Evolutionary conservation across 2,888 invertebrate genomes (phyloP).

Genomic region (Uloborus plumipes): DNA sequence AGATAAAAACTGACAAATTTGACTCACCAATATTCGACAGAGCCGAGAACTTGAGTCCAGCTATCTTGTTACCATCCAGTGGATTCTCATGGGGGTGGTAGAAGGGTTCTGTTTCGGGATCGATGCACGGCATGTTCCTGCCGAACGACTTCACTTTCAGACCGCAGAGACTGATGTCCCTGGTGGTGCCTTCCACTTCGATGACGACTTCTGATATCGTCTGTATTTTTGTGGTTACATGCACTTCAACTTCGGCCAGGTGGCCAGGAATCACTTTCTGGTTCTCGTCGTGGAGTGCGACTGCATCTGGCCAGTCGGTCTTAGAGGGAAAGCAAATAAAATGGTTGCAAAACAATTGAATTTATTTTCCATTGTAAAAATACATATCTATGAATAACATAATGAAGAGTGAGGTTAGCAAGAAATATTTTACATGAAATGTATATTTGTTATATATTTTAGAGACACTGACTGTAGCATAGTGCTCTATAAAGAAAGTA

Average conservation of each 20-base stretch:
- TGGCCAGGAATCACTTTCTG: slow-evolving; percentile 62
- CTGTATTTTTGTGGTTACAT: slow-evolving; percentile 63
- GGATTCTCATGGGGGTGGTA: slow-evolving; percentile 60
- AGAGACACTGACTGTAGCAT: too few relatives aligned
- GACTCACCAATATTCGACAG: slow-evolving; percentile 66
- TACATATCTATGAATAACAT: too few relatives aligned
- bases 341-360: too few relatives aligned
- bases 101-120: slow-evolving; percentile 57
- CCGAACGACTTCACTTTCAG: slow-evolving; percentile 65
- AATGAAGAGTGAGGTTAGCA: too few relatives aligned
- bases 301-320: slow-evolving; percentile 25
- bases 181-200: slow-evolving; percentile 55
- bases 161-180: slow-evolving; percentile 65
- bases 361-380: too few relatives aligned
- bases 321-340: background rate
- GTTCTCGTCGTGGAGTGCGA: slow-evolving; percentile 14
- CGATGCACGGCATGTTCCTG: slow-evolving; percentile 65
- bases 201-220: slow-evolving; percentile 61
- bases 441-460: too few relatives aligned
- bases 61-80: slow-evolving; percentile 62
- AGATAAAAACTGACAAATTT: too few relatives aligned
- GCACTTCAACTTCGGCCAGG: slow-evolving; percentile 60
- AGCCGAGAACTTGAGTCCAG: slow-evolving; percentile 59
- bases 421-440: too few relatives aligned
- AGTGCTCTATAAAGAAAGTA: too few relatives aligned